Evolutionary conservation across 64 coral and sea anemone genomes (phyloP), one percentile per base, ranked within the genome.

Genomic region (Pocillopora damicornis): DNA sequence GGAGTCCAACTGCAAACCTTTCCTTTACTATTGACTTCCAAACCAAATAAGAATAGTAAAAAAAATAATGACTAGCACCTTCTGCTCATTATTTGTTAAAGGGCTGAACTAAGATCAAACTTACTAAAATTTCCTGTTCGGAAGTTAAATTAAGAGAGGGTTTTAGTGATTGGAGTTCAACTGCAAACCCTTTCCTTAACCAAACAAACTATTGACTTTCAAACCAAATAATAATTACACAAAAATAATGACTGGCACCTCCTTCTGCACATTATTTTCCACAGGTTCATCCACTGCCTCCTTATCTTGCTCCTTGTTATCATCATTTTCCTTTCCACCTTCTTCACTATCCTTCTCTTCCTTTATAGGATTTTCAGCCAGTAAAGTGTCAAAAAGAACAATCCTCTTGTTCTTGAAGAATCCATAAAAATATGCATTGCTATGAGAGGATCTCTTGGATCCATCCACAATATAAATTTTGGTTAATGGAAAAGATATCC

Each of bases 341-440:
- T 86, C 86, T 15, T 12, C 11, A 67, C 75, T 80, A 35, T 42
- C 61, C 10, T n/a, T 80, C 2, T 88, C 86, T 42, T 92, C 90
- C 36, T 94, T 81, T 7, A 88, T 81, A 15, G 93, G 92, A 82
- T 90, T 94, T 12, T 98, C 95, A 60, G 93, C 87, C 77, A 98
- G 85, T 37, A 98, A 75, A 10, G 95, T 98, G 81, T 98, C 95
- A 92, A 98, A 98, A 22, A 94, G 23, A 7, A 98, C 95, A 18
- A 98, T 98, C 59, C 89, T 98, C 81, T 98, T 98, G 87, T 93
- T 98, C 77, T 98, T 98, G 64, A 94, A 98, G 78, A 98, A 98
- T 11, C 92, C 95, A 90, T 98, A 98, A n/a, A 98, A 98, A 76
- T 98, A 98, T 13, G 95, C 95, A 90, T 98, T 98, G 87, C 95